Conservation (phyloP, 2,797 vertebrate species). For the Chelon labrosus region DNA sequence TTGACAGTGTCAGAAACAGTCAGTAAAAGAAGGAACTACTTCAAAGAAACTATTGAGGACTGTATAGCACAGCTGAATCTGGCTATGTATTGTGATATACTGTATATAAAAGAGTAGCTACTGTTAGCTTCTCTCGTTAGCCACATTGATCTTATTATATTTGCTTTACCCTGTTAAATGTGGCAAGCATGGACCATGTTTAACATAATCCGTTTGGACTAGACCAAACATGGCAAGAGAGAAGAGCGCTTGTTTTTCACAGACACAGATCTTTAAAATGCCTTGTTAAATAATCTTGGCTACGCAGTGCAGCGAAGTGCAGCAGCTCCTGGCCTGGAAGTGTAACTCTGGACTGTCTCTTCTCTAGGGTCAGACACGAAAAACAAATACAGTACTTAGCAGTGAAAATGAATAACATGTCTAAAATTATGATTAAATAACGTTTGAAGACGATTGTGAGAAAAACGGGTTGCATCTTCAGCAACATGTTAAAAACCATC, state of each 20-base stretch:
- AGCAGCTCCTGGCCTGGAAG: slow-evolving; percentile 44
- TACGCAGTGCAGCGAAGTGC: slow-evolving; percentile 28
- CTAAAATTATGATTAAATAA: background rate
- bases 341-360: slow-evolving; percentile 37
- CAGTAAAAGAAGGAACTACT: too few relatives aligned
- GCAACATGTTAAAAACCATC: background rate
- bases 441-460: background rate
- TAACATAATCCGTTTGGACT: background rate
- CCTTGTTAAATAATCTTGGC: slow-evolving; percentile 35
- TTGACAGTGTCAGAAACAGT: background rate
- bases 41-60: too few relatives aligned
- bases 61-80: background rate
- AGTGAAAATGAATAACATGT: slow-evolving; percentile 3
- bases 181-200: background rate
- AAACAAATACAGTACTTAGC: slow-evolving; percentile 68
- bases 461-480: background rate
- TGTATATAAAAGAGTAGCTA: background rate
- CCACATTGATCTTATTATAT: too few relatives aligned
- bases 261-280: slow-evolving; percentile 17
- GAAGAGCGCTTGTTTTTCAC: slow-evolving; percentile 4
- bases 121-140: too few relatives aligned
- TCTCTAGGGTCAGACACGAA: slow-evolving; percentile 52
- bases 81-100: background rate
- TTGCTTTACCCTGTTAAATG: background rate
- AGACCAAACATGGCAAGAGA: background rate